Percentiles rank a stretch among this genome's conserved stretches.
Evolutionary conservation across 2,888 invertebrate species (phyloP).

Genomic region (Blera fallax): DNA sequence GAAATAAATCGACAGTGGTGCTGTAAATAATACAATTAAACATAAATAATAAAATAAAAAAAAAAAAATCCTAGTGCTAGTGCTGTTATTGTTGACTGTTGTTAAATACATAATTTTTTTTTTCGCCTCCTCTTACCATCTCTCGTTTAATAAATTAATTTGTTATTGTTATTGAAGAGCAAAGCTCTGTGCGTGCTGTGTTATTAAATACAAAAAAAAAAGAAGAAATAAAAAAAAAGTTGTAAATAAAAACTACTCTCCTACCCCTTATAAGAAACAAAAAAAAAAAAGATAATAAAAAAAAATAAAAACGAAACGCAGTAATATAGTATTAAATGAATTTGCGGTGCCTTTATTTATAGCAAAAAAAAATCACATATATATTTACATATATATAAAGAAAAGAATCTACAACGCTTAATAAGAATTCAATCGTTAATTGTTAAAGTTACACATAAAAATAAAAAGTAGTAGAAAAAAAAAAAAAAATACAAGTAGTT

Average conservation of each 20-base stretch:
- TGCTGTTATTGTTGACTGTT: constrained; percentile 70
- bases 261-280: constrained; percentile 12
- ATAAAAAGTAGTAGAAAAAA: constrained; percentile 2
- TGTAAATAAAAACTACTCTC: constrained; percentile 47
- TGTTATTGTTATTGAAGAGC: constrained; percentile 65
- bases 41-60: constrained; percentile 12
- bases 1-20: constrained; percentile 55
- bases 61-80: constrained; percentile 48
- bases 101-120: constrained; percentile 49
- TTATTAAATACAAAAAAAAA: constrained; percentile 40
- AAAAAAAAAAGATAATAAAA: neutral
- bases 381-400: constrained; percentile 48
- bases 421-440: constrained; percentile 45
- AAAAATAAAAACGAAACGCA: constrained; percentile 29
- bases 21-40: constrained; percentile 53
- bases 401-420: constrained; percentile 63
- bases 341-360: constrained; percentile 81
- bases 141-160: constrained; percentile 45
- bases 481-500: constrained; percentile 32
- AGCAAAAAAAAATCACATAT: constrained; percentile 74
- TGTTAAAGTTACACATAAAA: constrained; percentile 53
- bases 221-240: constrained; percentile 19
- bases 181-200: constrained; percentile 70
- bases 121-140: neutral
- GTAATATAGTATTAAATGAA: constrained; percentile 77